phyloP scores from a whole-genome alignment of 2,113 vertebrate genomes.

The Sterna hirundo region DNA sequence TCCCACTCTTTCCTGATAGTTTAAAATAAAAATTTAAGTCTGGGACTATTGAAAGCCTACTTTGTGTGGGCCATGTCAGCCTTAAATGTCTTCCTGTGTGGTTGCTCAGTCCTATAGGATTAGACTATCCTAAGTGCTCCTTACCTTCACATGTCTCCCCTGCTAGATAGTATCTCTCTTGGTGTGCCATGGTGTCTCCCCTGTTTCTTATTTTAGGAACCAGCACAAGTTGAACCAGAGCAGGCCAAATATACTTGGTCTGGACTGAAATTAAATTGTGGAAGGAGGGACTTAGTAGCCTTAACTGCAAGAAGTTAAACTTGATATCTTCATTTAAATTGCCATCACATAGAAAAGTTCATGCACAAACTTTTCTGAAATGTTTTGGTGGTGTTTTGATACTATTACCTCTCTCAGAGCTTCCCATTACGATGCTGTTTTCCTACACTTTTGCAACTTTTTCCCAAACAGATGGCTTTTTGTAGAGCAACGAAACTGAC shows the following conservation, averaged over 20 bases:
- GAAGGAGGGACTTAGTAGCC: background rate
- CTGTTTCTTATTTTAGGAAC: background rate
- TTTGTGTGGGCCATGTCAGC: background rate
- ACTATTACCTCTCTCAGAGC: background rate
- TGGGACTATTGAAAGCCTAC: background rate
- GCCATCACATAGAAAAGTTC: background rate
- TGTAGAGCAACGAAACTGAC: background rate
- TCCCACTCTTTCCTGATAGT: background rate
- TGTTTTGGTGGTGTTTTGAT: background rate
- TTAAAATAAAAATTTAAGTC: background rate
- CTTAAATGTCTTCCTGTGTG: background rate
- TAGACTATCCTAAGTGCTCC: background rate
- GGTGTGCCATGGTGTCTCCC: background rate
- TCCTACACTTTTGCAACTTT: background rate
- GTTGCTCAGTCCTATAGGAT: accelerated
- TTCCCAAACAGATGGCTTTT: background rate
- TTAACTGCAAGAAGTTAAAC: background rate
- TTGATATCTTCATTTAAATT: background rate
- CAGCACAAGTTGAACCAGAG: background rate
- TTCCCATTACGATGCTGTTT: background rate
- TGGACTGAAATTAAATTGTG: background rate
- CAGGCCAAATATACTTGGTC: background rate
- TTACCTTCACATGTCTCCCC: background rate
- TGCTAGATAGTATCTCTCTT: background rate
- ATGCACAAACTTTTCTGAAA: background rate